Evolutionary conservation across 1,140 invertebrate genomes (phyloP), one percentile per base, ranked within the genome.

Genomic region (Nautilus pompilius): DNA sequence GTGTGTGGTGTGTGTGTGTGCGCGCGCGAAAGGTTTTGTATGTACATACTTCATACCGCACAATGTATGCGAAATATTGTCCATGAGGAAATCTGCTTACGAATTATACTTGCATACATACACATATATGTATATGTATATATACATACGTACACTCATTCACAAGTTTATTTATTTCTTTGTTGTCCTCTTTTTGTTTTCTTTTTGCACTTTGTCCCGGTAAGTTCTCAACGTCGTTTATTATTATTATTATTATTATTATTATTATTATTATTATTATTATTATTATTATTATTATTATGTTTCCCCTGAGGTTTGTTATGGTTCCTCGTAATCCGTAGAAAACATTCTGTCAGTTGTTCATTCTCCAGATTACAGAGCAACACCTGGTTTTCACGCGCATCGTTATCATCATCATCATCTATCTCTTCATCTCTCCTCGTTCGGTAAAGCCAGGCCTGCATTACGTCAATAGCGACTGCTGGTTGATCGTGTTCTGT

Each of bases 381-480:
- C 30, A 24, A 15, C 26, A 41, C n/a, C n/a, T n/a, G n/a, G 36
- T 41, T 15, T 10, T 41, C 13, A 1, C 26, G 30, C 17, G 8
- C 17, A 6, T 53, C 5, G 15, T 24, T 10, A 53, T 24, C 26
- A 28, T 53, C 30, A 15, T 49, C 30, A 15, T 20, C 4, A 8
- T 24, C 26, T 22, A 8, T 49, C 26, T 1, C 6, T 17, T 49
- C 20, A 17, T 17, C 26, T 13, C 26, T 49, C 10, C 26, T 49
- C 24, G 17, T 49, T 53, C 17, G 15, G 5, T 24, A 24, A 4
- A 28, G 49, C 26, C 24, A 17, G 24, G 2, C n/a, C 17, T 13
- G 5, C 36, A 33, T 65, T 76, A 76, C 64, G 74, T 74, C 54
- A 76, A 58, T 46, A 72, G 68, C 2, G 73, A 74, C 54, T 77